These are phyloP conservation scores for Callaeas wilsoni DNA, from an alignment of 2,113 vertebrate genomes.

Conservation along the genomic window DNA sequence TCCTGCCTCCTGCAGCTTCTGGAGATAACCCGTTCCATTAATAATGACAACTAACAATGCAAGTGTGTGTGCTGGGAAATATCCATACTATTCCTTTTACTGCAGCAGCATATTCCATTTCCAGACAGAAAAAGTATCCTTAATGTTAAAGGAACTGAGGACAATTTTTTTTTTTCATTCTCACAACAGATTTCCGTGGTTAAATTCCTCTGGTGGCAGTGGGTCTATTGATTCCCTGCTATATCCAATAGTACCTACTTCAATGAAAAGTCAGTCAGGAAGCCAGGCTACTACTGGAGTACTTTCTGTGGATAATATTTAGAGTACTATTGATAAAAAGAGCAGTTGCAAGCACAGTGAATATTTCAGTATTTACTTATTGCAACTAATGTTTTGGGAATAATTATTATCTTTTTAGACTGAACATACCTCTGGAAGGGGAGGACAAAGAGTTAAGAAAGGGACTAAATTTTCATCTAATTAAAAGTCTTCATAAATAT, in stretches of 20 bases:
- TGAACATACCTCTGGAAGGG: not conserved
- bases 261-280: not conserved
- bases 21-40: not conserved
- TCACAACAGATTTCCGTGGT: not conserved
- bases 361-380: not conserved
- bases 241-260: not conserved
- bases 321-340: not conserved
- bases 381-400: not conserved
- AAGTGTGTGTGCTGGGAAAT: not conserved
- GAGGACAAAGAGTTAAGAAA: not conserved
- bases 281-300: not conserved
- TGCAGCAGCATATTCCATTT: not conserved
- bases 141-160: not conserved
- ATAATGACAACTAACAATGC: not conserved
- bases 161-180: not conserved
- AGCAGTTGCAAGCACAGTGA: not conserved
- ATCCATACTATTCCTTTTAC: not conserved
- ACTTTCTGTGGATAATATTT: not conserved
- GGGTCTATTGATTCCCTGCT: not conserved
- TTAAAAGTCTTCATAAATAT: not conserved
- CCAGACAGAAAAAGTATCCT: not conserved
- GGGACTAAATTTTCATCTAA: not conserved
- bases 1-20: not conserved
- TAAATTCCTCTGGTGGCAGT: not conserved
- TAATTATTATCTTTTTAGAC: not conserved